These are phyloP conservation scores for Ceratina japonica DNA, from an alignment of 1,140 invertebrate genomes.

Conservation along the genomic window DNA sequence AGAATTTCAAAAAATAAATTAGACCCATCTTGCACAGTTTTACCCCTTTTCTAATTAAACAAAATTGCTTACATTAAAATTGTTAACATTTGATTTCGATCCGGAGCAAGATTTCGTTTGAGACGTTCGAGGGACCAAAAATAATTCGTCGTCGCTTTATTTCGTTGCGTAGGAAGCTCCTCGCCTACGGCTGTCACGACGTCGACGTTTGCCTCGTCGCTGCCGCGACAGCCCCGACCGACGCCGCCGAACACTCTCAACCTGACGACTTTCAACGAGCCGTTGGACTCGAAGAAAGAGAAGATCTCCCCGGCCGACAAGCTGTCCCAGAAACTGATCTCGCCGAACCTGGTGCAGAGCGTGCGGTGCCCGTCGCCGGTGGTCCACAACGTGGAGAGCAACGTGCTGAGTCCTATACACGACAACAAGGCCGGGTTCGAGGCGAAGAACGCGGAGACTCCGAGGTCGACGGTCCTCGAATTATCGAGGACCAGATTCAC, in stretches of 20 bases:
- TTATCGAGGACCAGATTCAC: constrained; percentile 67
- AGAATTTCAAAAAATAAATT: no score
- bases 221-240: constrained; percentile 84
- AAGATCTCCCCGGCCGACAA: constrained; percentile 73
- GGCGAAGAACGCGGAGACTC: constrained; percentile 53
- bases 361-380: constrained; percentile 74
- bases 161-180: constrained; percentile 61
- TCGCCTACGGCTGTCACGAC: constrained; percentile 72
- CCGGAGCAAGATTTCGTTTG: no score
- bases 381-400: constrained; percentile 79
- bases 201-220: constrained; percentile 72
- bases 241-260: constrained; percentile 91
- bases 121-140: not conserved
- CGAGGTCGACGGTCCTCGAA: constrained; percentile 59
- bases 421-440: constrained; percentile 66
- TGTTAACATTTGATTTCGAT: no score
- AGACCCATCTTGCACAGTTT: no score
- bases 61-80: no score
- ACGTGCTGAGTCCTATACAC: constrained; percentile 79
- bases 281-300: constrained; percentile 69
- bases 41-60: no score
- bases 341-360: constrained; percentile 77
- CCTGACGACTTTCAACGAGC: constrained; percentile 80
- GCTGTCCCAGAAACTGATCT: constrained; percentile 74
- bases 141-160: constrained; percentile 22